Conservation (phyloP, 1,140 invertebrate species). For the Zaprionus africanus region DNA sequence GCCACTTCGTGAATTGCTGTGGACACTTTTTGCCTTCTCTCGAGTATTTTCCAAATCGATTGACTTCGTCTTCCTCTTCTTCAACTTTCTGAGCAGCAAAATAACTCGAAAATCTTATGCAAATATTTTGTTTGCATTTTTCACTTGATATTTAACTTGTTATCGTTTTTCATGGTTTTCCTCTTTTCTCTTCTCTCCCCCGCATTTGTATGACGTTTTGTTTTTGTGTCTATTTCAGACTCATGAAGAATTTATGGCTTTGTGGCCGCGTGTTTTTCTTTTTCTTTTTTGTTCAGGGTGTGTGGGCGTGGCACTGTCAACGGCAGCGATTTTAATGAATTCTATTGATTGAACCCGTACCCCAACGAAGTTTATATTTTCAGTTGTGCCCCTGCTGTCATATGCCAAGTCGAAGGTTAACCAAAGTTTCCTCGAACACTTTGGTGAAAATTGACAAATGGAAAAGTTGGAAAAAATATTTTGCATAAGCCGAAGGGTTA, state of each 20-base stretch:
- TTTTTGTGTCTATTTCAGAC: conserved; percentile 19
- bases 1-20: conserved; percentile 25
- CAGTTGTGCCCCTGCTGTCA: conserved; percentile 23
- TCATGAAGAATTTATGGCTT: conserved; percentile 54
- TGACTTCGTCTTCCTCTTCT: conserved; percentile 16
- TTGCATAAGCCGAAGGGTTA: not conserved
- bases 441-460: not conserved
- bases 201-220: not conserved
- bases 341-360: conserved; percentile 60
- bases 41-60: conserved; percentile 56
- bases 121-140: conserved; percentile 81
- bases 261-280: not conserved
- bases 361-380: not conserved
- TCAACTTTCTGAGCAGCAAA: not conserved
- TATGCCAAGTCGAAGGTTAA: conserved; percentile 36
- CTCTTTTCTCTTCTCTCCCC: conserved; percentile 23
- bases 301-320: conserved; percentile 52
- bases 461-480: conserved; percentile 11
- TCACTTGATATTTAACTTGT: conserved; percentile 78
- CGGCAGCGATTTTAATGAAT: conserved; percentile 67
- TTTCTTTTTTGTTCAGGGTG: not conserved
- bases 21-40: conserved; percentile 38
- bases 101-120: conserved; percentile 63
- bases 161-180: conserved; percentile 56
- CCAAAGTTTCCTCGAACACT: not conserved